Evolutionary conservation across 2,113 vertebrate species (phyloP).

Genomic region (Dinomys branickii): DNA sequence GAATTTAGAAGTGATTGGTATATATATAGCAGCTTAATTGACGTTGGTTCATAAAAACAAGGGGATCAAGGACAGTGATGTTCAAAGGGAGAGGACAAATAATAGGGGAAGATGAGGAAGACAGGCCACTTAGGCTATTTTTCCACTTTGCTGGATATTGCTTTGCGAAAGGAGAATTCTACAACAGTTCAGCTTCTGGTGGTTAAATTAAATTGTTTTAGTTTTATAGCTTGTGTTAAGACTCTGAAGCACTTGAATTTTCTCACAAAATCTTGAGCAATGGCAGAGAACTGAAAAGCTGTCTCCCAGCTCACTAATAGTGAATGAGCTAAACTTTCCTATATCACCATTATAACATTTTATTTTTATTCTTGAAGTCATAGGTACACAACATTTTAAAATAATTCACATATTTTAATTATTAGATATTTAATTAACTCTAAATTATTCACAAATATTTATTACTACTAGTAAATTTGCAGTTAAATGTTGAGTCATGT

Average conservation of each 20-base stretch:
- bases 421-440: background rate
- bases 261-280: background rate
- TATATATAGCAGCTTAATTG: background rate
- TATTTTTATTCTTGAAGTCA: background rate
- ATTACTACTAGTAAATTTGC: background rate
- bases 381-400: background rate
- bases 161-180: conserved; percentile 56
- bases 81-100: background rate
- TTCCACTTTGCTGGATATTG: conserved; percentile 51
- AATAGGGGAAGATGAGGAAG: background rate
- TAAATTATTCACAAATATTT: background rate
- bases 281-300: background rate
- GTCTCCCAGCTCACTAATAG: background rate
- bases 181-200: conserved; percentile 50
- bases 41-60: background rate
- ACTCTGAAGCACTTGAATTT: conserved; percentile 61
- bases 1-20: conserved; percentile 51
- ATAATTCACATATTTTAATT: background rate
- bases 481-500: background rate
- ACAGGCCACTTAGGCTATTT: background rate
- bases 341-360: background rate
- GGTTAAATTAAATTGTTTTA: conserved; percentile 56
- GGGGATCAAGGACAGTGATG: background rate
- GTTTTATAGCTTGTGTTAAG: conserved; percentile 13
- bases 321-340: background rate